A percentile compares a stretch with the other conserved stretches of the same genome.
phyloP scores from a whole-genome alignment of 2,797 vertebrate species.

The Gallirallus australis region DNA sequence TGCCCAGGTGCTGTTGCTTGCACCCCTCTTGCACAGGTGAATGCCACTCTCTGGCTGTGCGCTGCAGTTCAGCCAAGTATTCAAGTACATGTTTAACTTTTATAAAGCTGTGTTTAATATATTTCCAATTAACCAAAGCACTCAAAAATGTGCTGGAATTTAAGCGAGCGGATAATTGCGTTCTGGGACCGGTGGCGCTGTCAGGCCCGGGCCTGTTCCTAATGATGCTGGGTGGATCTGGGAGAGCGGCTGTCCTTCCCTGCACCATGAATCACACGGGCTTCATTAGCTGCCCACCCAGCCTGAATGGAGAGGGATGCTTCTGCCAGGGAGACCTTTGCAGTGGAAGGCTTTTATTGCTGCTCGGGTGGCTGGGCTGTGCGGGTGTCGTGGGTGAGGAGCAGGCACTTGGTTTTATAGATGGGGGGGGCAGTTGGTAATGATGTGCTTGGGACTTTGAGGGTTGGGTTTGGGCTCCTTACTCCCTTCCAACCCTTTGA shows the following conservation, averaged over 20 bases:
- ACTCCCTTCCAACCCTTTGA: no score
- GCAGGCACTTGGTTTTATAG: background rate
- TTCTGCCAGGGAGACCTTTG: background rate
- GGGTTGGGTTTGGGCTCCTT: no score
- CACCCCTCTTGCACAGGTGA: accelerated
- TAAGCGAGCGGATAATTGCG: background rate
- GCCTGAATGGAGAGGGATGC: background rate
- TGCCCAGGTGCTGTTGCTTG: accelerated
- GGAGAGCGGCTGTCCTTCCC: background rate
- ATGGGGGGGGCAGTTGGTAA: no score
- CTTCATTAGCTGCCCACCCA: background rate
- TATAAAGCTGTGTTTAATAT: background rate
- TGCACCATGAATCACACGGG: accelerated
- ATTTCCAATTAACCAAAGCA: background rate
- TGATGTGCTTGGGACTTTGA: no score
- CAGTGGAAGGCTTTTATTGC: background rate
- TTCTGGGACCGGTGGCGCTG: background rate
- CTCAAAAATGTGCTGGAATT: background rate
- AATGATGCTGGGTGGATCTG: background rate
- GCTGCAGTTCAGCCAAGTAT: background rate
- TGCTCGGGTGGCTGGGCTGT: background rate
- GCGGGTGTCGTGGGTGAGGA: background rate
- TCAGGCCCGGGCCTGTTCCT: background rate
- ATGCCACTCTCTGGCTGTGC: accelerated
- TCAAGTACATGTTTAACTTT: background rate